Percentiles rank a stretch among this genome's conserved stretches.
Evolutionary conservation across 1,140 invertebrate genomes (phyloP).

Genomic region (Charaxes varanes): DNA sequence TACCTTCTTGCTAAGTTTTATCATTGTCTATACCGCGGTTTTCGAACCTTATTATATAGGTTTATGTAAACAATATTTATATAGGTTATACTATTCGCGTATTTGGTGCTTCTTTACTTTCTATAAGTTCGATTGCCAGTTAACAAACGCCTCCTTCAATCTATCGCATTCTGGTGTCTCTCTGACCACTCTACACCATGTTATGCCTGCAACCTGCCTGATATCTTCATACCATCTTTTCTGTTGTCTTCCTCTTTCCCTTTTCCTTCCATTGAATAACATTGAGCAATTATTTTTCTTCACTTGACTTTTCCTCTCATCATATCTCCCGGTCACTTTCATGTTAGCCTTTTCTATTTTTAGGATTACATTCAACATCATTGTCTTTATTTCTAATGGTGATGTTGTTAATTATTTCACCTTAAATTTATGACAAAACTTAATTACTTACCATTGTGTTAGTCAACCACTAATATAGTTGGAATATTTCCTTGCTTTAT

Average conservation of each 20-base stretch:
- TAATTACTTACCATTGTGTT: too few relatives aligned
- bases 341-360: slow-evolving; percentile 5
- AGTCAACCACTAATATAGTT: too few relatives aligned
- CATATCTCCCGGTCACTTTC: not conserved
- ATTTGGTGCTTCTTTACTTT: too few relatives aligned
- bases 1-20: too few relatives aligned
- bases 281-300: slow-evolving; percentile 12
- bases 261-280: slow-evolving; percentile 21
- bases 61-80: too few relatives aligned
- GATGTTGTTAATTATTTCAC: not conserved
- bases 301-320: slow-evolving; percentile 5
- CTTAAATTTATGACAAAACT: too few relatives aligned
- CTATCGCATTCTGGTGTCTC: slow-evolving; percentile 18
- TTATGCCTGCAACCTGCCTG: slow-evolving; percentile 18
- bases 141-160: slow-evolving; percentile 9
- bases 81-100: too few relatives aligned
- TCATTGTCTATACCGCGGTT: too few relatives aligned
- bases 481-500: too few relatives aligned
- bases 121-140: too few relatives aligned
- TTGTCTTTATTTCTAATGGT: not conserved
- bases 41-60: too few relatives aligned
- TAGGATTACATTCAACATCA: not conserved
- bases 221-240: slow-evolving; percentile 19
- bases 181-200: slow-evolving; percentile 16
- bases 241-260: slow-evolving; percentile 3